These are phyloP conservation scores for Etia nguti DNA, from an alignment of 2,113 vertebrate genomes.

Conservation along the genomic window DNA sequence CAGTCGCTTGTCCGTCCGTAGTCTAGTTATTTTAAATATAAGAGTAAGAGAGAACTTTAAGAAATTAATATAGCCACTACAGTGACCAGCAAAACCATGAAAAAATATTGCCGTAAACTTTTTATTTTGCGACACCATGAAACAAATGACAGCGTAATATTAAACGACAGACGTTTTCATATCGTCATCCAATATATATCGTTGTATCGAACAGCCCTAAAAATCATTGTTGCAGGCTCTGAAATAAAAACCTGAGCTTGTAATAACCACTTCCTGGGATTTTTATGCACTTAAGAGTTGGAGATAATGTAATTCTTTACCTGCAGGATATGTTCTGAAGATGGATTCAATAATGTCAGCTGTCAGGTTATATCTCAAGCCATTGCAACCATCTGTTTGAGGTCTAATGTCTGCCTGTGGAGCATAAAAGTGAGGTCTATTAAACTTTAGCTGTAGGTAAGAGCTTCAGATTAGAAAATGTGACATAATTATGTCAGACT, in stretches of 20 bases:
- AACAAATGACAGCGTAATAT: not conserved
- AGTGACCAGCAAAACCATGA: not conserved
- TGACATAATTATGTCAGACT: not conserved
- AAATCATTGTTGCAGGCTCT: not conserved
- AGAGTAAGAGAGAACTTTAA: not conserved
- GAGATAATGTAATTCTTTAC: slow-evolving; percentile 57
- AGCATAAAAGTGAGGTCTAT: not conserved
- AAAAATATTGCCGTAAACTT: not conserved
- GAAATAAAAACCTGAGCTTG: not conserved
- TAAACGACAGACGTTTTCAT: not conserved
- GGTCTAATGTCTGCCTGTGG: slow-evolving; percentile 94
- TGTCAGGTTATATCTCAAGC: slow-evolving; percentile 94
- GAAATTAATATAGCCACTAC: not conserved
- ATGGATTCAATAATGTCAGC: slow-evolving; percentile 97
- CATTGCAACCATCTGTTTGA: slow-evolving; percentile 97
- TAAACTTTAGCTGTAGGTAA: not conserved
- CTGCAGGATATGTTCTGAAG: slow-evolving; percentile 97
- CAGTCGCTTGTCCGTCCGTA: not conserved
- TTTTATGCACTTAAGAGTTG: not conserved
- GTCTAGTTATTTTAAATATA: not conserved
- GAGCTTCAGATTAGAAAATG: not conserved
- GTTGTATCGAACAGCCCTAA: not conserved
- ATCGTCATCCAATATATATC: not conserved
- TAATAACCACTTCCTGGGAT: not conserved
- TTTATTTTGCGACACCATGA: not conserved